These are phyloP conservation scores for Julus scandinavius DNA, from an alignment of 2,888 invertebrate species.

Conservation along the genomic window DNA sequence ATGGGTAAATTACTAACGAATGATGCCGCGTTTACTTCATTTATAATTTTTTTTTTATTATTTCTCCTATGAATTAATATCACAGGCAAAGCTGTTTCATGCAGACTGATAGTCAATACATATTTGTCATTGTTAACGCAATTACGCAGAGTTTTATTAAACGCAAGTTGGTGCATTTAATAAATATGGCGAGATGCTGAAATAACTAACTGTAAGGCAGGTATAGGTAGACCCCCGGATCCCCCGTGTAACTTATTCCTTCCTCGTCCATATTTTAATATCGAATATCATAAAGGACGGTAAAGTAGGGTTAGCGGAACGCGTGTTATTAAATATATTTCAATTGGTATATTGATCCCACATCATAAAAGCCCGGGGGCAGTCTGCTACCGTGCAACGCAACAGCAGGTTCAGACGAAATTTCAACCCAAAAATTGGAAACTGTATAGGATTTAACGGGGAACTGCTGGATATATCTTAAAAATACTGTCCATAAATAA, in stretches of 20 bases:
- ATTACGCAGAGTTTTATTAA: not conserved
- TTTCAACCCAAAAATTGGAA: not conserved
- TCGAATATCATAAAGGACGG: not conserved
- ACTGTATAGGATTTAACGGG: not conserved
- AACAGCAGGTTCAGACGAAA: not conserved
- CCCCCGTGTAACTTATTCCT: slow-evolving; percentile 1
- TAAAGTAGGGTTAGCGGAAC: not conserved
- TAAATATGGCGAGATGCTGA: not conserved
- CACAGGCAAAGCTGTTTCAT: not conserved
- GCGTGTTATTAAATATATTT: not conserved
- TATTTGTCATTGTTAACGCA: slow-evolving; percentile 1
- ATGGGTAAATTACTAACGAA: not conserved
- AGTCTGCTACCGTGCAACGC: slow-evolving; percentile 15
- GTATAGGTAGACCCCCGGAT: not conserved
- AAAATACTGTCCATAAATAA: no score
- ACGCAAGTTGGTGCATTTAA: not conserved
- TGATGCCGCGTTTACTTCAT: slow-evolving; percentile 1
- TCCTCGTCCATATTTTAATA: not conserved
- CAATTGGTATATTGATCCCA: not conserved
- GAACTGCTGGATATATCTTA: not conserved
- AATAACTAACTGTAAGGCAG: not conserved
- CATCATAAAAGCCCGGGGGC: slow-evolving; percentile 20
- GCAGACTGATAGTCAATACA: not conserved
- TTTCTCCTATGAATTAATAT: not conserved
- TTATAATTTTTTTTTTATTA: not conserved